Percentiles rank a stretch among this genome's conserved stretches.
These are phyloP conservation scores for Poicephalus gulielmi DNA, from an alignment of 2,113 vertebrate species.

Conservation along the genomic window DNA sequence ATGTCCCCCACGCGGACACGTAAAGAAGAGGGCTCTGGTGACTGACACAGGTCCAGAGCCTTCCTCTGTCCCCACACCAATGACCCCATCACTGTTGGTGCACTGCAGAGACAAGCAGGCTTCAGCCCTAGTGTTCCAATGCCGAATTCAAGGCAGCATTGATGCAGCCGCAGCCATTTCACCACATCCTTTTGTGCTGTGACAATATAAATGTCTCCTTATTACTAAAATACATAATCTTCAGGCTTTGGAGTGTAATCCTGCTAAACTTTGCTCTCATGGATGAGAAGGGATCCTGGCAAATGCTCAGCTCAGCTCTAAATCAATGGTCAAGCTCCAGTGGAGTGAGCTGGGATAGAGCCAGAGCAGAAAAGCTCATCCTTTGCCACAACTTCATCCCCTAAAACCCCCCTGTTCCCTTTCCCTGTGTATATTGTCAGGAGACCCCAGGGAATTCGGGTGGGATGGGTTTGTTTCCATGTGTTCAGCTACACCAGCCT, in stretches of 20 bases:
- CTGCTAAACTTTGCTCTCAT: not conserved
- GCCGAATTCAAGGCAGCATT: accelerated
- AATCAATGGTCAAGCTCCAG: not conserved
- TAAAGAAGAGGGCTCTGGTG: not conserved
- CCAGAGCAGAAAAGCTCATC: not conserved
- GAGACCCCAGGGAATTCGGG: accelerated
- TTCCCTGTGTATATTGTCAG: not conserved
- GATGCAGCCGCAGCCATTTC: not conserved
- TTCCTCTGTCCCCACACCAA: not conserved
- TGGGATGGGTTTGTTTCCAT: not conserved
- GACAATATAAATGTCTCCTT: not conserved
- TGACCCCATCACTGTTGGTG: not conserved
- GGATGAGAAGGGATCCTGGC: not conserved
- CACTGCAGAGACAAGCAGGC: accelerated
- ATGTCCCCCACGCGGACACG: accelerated
- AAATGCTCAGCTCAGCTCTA: not conserved
- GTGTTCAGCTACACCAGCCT: not conserved
- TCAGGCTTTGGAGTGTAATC: not conserved
- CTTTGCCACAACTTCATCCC: not conserved
- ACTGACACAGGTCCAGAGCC: not conserved
- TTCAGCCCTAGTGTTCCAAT: not conserved
- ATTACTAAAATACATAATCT: not conserved
- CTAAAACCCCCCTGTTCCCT: not conserved
- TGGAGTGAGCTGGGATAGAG: not conserved
- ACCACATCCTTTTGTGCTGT: not conserved